Evolutionary conservation across 1,140 invertebrate genomes (phyloP).

Genomic region (Temnothorax curvispinosus): DNA sequence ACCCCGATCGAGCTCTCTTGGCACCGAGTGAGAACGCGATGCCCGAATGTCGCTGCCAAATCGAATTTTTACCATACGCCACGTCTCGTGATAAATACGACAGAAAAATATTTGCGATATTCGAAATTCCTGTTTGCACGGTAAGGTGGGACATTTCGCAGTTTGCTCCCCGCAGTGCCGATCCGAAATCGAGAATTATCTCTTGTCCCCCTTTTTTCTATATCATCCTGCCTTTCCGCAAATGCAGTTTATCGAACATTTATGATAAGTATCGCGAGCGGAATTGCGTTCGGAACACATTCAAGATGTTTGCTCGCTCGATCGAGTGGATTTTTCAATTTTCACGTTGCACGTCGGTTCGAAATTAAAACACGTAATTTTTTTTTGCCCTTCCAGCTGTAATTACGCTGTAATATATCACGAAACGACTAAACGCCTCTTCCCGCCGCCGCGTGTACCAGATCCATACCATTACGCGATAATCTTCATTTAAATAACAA

Average conservation of each 20-base stretch:
- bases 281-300: neutral
- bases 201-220: neutral
- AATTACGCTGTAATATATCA: conserved; percentile 52
- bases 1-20: conserved; percentile 28
- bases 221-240: neutral
- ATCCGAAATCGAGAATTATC: conserved; percentile 16
- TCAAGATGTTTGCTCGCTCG: conserved; percentile 26
- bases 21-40: conserved; percentile 18
- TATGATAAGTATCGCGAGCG: neutral
- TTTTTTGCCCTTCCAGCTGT: neutral
- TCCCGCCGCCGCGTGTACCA: conserved; percentile 11
- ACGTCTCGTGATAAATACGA: conserved; percentile 38
- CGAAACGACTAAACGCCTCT: conserved; percentile 48
- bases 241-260: conserved; percentile 8
- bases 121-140: conserved; percentile 31
- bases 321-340: conserved; percentile 32
- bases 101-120: conserved; percentile 52
- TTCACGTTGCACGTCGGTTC: neutral
- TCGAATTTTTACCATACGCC: conserved; percentile 53
- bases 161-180: neutral
- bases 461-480: conserved; percentile 57
- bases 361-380: conserved; percentile 53
- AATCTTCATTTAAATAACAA: conserved; percentile 59
- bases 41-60: conserved; percentile 32
- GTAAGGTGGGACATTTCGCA: neutral